Conservation (phyloP, 2,113 vertebrate species). For the Myrmecophaga tridactyla region DNA sequence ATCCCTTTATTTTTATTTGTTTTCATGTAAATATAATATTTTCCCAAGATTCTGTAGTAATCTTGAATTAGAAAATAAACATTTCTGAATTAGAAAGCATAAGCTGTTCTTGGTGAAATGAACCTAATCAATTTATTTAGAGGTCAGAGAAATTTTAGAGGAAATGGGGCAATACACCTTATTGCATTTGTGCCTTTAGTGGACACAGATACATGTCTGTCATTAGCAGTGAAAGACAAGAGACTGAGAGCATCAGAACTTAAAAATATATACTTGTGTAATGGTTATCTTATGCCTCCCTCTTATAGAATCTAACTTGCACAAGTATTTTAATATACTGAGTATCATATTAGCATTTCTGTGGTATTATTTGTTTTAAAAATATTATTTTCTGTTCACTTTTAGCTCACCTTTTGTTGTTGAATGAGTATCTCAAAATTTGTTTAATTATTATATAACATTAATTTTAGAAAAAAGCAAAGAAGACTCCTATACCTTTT, state of each 20-base stretch:
- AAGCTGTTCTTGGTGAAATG: constrained; percentile 14
- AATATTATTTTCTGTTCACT: neutral
- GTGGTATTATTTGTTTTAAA: neutral
- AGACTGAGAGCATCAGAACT: neutral
- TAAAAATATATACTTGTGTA: neutral
- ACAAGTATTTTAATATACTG: neutral
- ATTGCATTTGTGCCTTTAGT: constrained; percentile 27
- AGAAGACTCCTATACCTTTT: constrained; percentile 11
- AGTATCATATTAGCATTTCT: neutral
- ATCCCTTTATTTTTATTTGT: neutral
- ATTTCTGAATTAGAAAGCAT: constrained; percentile 56
- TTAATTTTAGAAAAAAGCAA: constrained; percentile 43
- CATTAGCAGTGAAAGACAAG: neutral
- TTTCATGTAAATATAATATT: constrained; percentile 46
- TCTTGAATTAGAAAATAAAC: constrained; percentile 54
- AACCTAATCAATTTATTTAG: constrained; percentile 54
- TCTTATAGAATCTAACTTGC: constrained; percentile 28
- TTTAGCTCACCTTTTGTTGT: constrained; percentile 5
- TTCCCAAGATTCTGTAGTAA: neutral
- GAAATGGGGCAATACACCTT: constrained; percentile 38
- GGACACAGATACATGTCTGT: neutral
- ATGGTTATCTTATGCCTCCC: neutral
- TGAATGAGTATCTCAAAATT: neutral
- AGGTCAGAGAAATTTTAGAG: constrained; percentile 29
- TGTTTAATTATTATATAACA: constrained; percentile 35